phyloP scores from a whole-genome alignment of 2,113 vertebrate species.

The Sinocyclocheilus grahami region DNA sequence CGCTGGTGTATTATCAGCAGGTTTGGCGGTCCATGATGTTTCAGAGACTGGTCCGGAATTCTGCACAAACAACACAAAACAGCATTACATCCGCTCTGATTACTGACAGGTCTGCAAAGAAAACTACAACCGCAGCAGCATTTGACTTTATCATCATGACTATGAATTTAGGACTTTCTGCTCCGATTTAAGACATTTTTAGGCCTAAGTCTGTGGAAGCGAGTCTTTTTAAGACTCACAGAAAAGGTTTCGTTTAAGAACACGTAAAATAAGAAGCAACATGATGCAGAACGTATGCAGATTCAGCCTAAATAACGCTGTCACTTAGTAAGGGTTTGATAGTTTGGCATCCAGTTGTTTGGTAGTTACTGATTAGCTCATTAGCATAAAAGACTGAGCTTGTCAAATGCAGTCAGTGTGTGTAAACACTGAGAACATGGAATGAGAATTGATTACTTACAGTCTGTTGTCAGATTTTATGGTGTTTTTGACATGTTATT shows the following conservation, averaged over 20 bases:
- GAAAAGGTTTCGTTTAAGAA: too few species aligned
- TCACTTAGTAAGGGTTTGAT: not conserved
- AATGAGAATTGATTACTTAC: not conserved
- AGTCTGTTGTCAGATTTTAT: not conserved
- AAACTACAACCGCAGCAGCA: too few species aligned
- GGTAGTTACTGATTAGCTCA: not conserved
- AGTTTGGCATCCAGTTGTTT: not conserved
- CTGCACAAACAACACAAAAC: constrained; percentile 54
- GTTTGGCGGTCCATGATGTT: constrained; percentile 45
- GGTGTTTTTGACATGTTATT: not conserved
- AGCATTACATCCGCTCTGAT: not conserved
- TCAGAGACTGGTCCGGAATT: constrained; percentile 58
- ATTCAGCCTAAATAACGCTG: not conserved
- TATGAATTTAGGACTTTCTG: too few species aligned
- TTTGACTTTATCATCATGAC: too few species aligned
- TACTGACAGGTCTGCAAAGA: too few species aligned
- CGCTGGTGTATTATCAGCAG: constrained; percentile 33
- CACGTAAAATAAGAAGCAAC: not conserved
- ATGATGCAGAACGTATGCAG: not conserved
- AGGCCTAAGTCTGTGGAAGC: too few species aligned
- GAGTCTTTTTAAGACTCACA: too few species aligned
- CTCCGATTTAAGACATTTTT: too few species aligned
- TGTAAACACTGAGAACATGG: not conserved
- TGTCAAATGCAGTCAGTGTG: not conserved
- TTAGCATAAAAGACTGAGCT: not conserved